Base-by-base conservation (phyloP, 2,888 invertebrate genomes). In the Amitus sp. region DNA sequence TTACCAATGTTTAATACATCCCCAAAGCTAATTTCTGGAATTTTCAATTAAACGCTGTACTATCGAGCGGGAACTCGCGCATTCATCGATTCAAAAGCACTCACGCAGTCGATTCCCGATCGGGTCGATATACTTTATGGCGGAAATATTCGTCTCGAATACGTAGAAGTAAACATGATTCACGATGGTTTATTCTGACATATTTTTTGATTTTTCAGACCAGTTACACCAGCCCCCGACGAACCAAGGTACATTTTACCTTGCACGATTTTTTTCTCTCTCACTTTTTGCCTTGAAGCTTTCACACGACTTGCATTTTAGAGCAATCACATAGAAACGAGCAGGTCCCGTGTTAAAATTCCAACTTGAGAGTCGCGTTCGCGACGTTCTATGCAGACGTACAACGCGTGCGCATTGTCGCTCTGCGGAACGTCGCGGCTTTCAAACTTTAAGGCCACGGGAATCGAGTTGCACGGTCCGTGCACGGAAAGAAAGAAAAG, bases 211-310 rank as follows among this genome's bases (percentile, higher is more conserved):
- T 67, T 67, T 72, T 72, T 72, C 72, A 72, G 72, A 72, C 72
- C 72, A 67, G 72, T 70, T 63, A 72, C 72, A 57, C 72, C 72
- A 65, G 72, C 72, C 69, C 71, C 70, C 68, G 72, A 72, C 70
- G 72, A 72, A 66, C 71, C 68, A 71, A 72, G 72, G 72, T 72
- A 72, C 52, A 67, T 67, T 37, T 37, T 37, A 67, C 65, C 59
- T 63, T 72, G 70, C 72, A 72, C 72, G 69, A 69, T 64, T 64
- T 57, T 12, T 33, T 12, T 33, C 9, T 37, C 15, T 69, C 49
- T 69, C 59, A 57, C 45, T 54, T 48, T 42, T 10, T 59, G 55
- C 62, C 62, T 65, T 59, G 56, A 46, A 62, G 65, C 65, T 65
- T 65, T 46, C 56, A 49, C 61, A 54, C 62, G 57, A 65, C 53